Base-by-base conservation (phyloP, 2,888 invertebrate genomes). In the Entomobrya multifasciata region DNA sequence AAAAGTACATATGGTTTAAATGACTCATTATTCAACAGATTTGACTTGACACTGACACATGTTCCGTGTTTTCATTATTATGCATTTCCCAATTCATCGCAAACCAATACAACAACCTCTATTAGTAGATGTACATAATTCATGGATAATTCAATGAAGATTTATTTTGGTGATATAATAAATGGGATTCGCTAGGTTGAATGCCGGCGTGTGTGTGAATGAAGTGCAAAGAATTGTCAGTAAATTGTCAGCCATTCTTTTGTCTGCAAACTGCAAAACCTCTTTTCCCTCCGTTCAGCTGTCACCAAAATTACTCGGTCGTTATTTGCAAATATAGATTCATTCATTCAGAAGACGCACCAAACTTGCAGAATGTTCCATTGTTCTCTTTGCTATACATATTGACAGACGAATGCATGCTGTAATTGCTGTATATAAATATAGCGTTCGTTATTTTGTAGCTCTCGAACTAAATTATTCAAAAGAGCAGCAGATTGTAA, bases 1-100 rank as follows among this genome's bases (percentile, higher is more conserved):
- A 80, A 65, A 20, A n/a, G 67, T 47, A 52, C 36, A 27, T n/a
- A 36, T 65, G 36, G 17, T 8, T 36, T 67, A 30, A 49, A 49
- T 52, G 20, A n/a, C 15, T 49, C 65, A 65, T 49, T 41, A 80
- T 67, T 47, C 44, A 44, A 77, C 60, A 25, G n/a, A 47, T 44
- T 47, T 0, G n/a, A 52, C 22, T 80, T 80, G 80, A 67, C 80
- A 67, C 82, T 83, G 76, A 83, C 82, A 83, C 82, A 83, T 76
- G 76, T 82, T 82, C 60, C 67, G 22, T 52, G 30, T 41, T 57
- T 36, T 70, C 27, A 79, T 79, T 47, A 30, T 76, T 47, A 67
- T 67, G 70, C 55, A 41, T 67, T 80, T 74, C 57, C 27, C 72
- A 72, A 70, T n/a, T 10, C 72, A 70, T n/a, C n/a, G n/a, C n/a